phyloP scores from a whole-genome alignment of 2,888 invertebrate species.

The Aphrophora alni region DNA sequence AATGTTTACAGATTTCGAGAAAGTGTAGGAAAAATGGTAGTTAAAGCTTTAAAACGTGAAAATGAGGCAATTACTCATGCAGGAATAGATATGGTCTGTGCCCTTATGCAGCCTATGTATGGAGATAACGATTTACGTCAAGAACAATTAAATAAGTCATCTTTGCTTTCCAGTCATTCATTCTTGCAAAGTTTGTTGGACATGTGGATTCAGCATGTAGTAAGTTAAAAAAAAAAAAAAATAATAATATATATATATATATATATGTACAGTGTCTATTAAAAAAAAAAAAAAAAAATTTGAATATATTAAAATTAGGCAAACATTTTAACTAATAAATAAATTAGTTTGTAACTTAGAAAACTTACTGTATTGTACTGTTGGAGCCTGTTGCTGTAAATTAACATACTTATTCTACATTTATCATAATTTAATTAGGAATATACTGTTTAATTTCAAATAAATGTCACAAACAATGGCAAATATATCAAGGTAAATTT shows the following conservation, averaged over 20 bases:
- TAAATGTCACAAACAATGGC: too few relatives aligned
- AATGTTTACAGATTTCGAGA: slow-evolving; percentile 80
- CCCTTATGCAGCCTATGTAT: slow-evolving; percentile 98
- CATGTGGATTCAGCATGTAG: slow-evolving; percentile 95
- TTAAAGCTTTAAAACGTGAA: slow-evolving; percentile 85
- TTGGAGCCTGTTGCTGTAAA: too few relatives aligned
- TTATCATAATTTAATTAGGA: too few relatives aligned
- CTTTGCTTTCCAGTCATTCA: slow-evolving; percentile 86
- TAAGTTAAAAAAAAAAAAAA: slow-evolving; percentile 67
- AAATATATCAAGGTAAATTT: too few relatives aligned
- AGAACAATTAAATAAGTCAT: slow-evolving; percentile 97
- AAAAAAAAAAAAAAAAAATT: slow-evolving; percentile 6
- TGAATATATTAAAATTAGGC: background rate
- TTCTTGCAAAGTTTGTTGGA: slow-evolving; percentile 93
- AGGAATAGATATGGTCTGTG: slow-evolving; percentile 96
- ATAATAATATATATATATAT: too few relatives aligned
- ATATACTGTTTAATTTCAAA: too few relatives aligned
- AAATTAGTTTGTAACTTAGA: too few relatives aligned
- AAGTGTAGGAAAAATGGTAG: slow-evolving; percentile 91
- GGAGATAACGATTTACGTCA: slow-evolving; percentile 95
- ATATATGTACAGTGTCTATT: too few relatives aligned
- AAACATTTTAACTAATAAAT: too few relatives aligned
- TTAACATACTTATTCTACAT: too few relatives aligned
- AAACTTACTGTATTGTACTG: too few relatives aligned
- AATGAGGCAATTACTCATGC: slow-evolving; percentile 93